Evolutionary conservation across 2,797 vertebrate species (phyloP), one percentile per base, ranked within the genome.

Genomic region (Hippoglossus hippoglossus): DNA sequence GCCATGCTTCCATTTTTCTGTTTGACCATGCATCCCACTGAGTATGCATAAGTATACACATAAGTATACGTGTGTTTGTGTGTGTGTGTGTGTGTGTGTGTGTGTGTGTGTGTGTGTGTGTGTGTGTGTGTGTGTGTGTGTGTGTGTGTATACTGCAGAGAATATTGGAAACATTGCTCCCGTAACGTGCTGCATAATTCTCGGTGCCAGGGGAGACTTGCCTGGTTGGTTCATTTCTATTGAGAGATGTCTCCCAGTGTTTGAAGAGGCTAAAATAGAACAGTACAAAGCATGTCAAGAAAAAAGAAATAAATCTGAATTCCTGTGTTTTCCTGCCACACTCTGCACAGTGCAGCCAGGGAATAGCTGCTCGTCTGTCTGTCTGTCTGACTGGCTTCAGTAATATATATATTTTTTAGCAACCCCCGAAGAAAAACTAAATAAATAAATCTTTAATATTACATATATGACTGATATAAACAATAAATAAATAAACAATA

Each of bases 231-330:
- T 89, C 73, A 82, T 84, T 77, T 85, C 84, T 77, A 68, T 71
- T 67, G 75, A 84, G 80, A 73, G 64, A 82, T 73, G 73, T 81
- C 77, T 90, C 81, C 61, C 66, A 52, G 74, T 82, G 69, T 89
- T 90, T 84, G 79, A 89, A 85, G 74, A 80, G 77, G 80, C 85
- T 81, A 82, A 90, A 88, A 87, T 88, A 89, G 83, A 89, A 87
- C 75, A 81, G 79, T 68, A 86, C 72, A 85, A 89, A 89, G 82
- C 79, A 65, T 75, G 75, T 84, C 79, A 66, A 41, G 53, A 25
- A 55, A 26, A 56, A 21, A 16, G 26, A 49, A 55, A 41, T 51
- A 67, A 5, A 49, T n/a, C 46, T 19, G 55, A 70, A 73, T 67
- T 60, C 18, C 18, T 13, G 8, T 55, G 63, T 61, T 76, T 73